A percentile compares a stretch with the other conserved stretches of the same genome.
phyloP scores from a whole-genome alignment of 2,797 vertebrate genomes.

The Neosilurus mollespiculum region DNA sequence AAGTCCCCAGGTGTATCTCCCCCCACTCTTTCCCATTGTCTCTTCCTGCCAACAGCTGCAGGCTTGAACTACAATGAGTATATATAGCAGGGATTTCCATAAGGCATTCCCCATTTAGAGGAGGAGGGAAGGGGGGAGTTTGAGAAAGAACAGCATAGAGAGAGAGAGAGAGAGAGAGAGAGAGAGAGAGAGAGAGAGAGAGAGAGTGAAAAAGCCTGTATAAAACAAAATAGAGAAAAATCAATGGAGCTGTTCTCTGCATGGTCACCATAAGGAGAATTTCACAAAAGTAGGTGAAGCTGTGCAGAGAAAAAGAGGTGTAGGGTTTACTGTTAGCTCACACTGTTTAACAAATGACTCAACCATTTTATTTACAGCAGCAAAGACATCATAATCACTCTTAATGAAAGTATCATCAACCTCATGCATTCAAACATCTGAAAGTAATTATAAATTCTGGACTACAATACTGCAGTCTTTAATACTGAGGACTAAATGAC shows the following conservation, averaged over 20 bases:
- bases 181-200: neutral
- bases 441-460: neutral
- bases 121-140: neutral
- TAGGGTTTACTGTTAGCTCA: neutral
- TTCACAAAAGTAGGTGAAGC: conserved; percentile 18
- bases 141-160: no score
- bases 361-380: neutral
- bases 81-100: conserved; percentile 34
- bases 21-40: neutral
- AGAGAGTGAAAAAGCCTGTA: neutral
- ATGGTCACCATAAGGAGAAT: conserved; percentile 34
- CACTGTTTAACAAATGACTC: conserved; percentile 6
- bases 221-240: conserved; percentile 19
- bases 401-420: neutral
- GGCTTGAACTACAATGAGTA: conserved; percentile 4
- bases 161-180: neutral
- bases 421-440: neutral
- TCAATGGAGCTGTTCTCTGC: conserved; percentile 26
- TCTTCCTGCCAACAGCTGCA: neutral
- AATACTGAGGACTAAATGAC: neutral
- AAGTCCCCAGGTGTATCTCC: neutral
- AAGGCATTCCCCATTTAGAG: conserved; percentile 34
- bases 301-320: conserved; percentile 13
- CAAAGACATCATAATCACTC: conserved; percentile 2
- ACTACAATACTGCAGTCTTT: neutral